phyloP scores from a whole-genome alignment of 2,888 invertebrate species.

The Noctua fimbriata region DNA sequence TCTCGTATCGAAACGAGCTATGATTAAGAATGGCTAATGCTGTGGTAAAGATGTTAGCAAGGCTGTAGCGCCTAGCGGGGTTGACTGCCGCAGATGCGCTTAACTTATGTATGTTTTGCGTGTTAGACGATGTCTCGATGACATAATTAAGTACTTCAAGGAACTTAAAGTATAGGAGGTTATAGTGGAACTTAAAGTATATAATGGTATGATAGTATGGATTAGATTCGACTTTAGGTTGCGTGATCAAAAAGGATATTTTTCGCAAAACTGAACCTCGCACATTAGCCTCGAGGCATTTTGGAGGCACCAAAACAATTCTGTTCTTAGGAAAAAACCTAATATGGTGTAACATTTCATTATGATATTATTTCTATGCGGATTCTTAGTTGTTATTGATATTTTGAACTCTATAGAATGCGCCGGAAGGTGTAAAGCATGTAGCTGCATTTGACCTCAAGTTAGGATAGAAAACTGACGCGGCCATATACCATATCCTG shows the following conservation, averaged over 20 bases:
- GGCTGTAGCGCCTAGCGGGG: no score
- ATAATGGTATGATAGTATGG: no score
- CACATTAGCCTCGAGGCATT: conserved; percentile 49
- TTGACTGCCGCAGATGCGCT: not conserved
- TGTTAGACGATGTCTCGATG: not conserved
- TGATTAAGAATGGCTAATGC: not conserved
- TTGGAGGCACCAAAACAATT: conserved; percentile 18
- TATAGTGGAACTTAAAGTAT: no score
- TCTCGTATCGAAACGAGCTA: not conserved
- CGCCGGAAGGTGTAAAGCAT: not conserved
- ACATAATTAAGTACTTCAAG: not conserved
- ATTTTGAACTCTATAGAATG: conserved; percentile 21
- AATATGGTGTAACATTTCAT: conserved; percentile 25
- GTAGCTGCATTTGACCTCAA: not conserved
- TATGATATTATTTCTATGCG: conserved; percentile 6
- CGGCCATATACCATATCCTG: not conserved
- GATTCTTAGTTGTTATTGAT: not conserved
- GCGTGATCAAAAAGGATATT: conserved; percentile 33
- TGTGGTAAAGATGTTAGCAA: no score
- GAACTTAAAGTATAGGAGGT: not conserved
- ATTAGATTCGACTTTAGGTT: conserved; percentile 14
- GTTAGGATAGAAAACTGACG: not conserved
- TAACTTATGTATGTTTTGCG: not conserved
- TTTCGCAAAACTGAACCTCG: conserved; percentile 39
- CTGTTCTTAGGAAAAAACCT: conserved; percentile 22